These are phyloP conservation scores for Bombus waltoni DNA, from an alignment of 1,140 invertebrate genomes.

Conservation along the genomic window DNA sequence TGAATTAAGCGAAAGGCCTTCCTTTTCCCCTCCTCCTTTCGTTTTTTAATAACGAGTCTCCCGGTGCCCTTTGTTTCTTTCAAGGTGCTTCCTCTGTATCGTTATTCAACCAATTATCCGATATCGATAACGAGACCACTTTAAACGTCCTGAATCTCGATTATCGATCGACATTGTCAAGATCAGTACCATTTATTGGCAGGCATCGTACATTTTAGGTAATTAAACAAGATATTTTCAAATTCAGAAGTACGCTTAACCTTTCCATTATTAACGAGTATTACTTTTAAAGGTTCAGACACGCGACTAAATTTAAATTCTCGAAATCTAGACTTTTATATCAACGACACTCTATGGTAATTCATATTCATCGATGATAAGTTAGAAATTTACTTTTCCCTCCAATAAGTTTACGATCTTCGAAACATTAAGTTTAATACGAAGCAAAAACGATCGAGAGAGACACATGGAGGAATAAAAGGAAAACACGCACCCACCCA, in stretches of 20 bases:
- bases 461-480: not conserved
- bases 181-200: not conserved
- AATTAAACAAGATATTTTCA: no score
- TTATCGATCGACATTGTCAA: slow-evolving; percentile 9
- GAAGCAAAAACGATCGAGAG: not conserved
- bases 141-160: not conserved
- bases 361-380: no score
- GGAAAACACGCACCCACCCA: no score
- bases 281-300: no score
- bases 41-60: slow-evolving; percentile 34
- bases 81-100: not conserved
- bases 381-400: not conserved
- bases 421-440: not conserved
- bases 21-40: not conserved
- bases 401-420: not conserved
- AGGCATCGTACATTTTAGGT: no score
- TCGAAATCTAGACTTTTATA: no score
- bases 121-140: slow-evolving; percentile 2
- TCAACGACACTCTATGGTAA: no score
- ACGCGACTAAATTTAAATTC: no score
- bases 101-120: slow-evolving; percentile 29
- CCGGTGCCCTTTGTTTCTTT: not conserved
- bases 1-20: slow-evolving; percentile 44
- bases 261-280: no score
- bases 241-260: no score